A percentile compares a stretch with the other conserved stretches of the same genome.
Evolutionary conservation across 92 coral and sea anemone genomes (phyloP).

Genomic region (Bergia puertoricense): DNA sequence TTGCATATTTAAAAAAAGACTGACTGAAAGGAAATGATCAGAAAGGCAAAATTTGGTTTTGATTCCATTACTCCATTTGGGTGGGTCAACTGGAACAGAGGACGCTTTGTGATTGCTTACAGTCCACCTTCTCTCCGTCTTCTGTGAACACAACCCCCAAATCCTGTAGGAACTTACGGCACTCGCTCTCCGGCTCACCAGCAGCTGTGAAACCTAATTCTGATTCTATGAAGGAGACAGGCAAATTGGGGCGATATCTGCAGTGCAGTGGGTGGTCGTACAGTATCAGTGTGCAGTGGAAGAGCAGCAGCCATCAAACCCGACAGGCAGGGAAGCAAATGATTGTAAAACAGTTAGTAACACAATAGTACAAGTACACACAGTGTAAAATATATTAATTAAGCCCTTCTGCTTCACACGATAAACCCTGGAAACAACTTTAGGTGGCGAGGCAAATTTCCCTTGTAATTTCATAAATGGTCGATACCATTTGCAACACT

Average conservation of each 20-base stretch:
- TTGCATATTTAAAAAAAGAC: conserved; percentile 13
- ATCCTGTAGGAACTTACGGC: conserved; percentile 92
- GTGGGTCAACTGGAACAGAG: conserved; percentile 63
- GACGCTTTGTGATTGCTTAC: conserved; percentile 87
- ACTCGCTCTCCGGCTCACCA: conserved; percentile 60
- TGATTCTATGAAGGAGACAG: conserved; percentile 97
- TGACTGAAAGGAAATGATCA: conserved; percentile 7
- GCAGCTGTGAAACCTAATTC: conserved; percentile 99
- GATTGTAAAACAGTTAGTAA: conserved; percentile 25
- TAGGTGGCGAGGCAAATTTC: too few species aligned
- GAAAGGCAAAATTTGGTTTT: not conserved
- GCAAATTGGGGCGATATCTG: conserved; percentile 98
- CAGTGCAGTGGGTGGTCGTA: conserved; percentile 36
- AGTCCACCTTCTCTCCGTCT: conserved; percentile 91
- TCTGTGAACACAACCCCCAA: conserved; percentile 83
- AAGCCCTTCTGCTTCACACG: too few species aligned
- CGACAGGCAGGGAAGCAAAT: conserved; percentile 35
- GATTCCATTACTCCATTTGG: not conserved
- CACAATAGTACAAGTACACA: not conserved
- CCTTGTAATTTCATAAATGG: too few species aligned
- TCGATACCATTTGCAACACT: too few species aligned
- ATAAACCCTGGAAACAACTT: not conserved
- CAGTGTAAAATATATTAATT: too few species aligned
- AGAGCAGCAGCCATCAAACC: conserved; percentile 21
- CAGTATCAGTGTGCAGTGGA: conserved; percentile 37